Conservation (phyloP, 2,797 vertebrate genomes). For the Acomys russatus region DNA sequence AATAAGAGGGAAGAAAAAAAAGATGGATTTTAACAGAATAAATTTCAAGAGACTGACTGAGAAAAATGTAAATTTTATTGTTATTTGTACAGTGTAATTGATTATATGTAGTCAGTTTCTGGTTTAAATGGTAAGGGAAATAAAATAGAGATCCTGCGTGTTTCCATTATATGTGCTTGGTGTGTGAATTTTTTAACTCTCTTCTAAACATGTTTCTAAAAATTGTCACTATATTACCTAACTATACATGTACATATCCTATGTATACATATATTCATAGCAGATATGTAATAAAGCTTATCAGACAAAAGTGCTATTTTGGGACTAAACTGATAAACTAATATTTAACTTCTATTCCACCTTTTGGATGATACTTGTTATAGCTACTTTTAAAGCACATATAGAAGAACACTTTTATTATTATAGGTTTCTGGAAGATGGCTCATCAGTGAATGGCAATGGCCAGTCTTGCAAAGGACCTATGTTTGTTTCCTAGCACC, state of each 20-base stretch:
- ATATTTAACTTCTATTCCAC: neutral
- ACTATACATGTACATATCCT: no score
- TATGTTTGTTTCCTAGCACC: neutral
- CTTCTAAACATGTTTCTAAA: neutral
- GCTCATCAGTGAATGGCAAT: neutral
- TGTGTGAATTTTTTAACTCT: neutral
- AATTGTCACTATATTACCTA: neutral
- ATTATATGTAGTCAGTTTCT: neutral
- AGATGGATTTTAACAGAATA: neutral
- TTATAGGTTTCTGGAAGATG: neutral
- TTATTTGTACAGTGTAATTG: neutral
- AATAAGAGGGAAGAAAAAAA: neutral
- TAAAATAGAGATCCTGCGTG: neutral
- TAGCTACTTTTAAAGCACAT: neutral
- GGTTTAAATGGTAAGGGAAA: neutral
- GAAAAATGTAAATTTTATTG: neutral
- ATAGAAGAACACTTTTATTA: neutral
- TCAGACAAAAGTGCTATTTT: neutral
- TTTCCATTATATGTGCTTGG: no score
- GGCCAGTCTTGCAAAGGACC: neutral
- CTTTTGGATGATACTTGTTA: neutral
- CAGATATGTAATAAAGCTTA: neutral
- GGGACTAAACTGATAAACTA: neutral
- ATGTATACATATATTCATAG: neutral
- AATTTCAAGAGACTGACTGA: neutral